Base-by-base conservation (phyloP, 2,888 invertebrate genomes). In the Tenodera sinensis region DNA sequence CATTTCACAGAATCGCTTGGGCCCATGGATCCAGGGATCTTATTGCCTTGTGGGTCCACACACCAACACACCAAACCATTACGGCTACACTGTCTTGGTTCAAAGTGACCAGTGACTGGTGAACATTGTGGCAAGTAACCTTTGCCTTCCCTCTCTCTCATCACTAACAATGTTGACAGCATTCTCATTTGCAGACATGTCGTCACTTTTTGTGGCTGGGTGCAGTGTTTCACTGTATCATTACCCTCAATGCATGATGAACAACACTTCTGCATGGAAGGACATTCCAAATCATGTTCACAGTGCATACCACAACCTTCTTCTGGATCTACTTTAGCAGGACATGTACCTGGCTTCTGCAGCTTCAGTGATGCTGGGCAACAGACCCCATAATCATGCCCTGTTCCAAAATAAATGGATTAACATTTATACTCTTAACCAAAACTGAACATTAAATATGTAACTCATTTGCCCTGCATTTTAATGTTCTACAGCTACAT, bases 31-130 rank as follows among this genome's bases (percentile, higher is more conserved):
- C 97, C 96, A 88, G 96, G 95, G 54, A 97, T 94, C 92, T 97
- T 97, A 92, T 96, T 95, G 0, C 98, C 98, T 28, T 95, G 94
- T 0, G 93, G 92, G 92, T 97, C 97, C 1, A 98, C 98, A 92
- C 98, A 98, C 98, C 98, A 98, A 92, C 98, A 98, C 91, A 98
- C 97, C 42, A 97, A 93, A 42, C 97, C 97, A 92, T 98, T 98
- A 89, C 97, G 95, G 0, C 97, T 97, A 92, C 98, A 98, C 92
- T 98, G 98, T 90, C 94, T 95, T 0, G 96, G 94, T 47, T 96
- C 94, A 92, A 97, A 98, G 88, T 95, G 95, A 0, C 98, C 97
- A 90, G 91, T 91, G 81, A 93, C 92, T 88, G 94, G 94, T 47
- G 94, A 95, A 92, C 98, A 98, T 92, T 98, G 97, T 0, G 98